Base-by-base conservation (phyloP, 2,797 vertebrate species). In the Poecilia velifera region DNA sequence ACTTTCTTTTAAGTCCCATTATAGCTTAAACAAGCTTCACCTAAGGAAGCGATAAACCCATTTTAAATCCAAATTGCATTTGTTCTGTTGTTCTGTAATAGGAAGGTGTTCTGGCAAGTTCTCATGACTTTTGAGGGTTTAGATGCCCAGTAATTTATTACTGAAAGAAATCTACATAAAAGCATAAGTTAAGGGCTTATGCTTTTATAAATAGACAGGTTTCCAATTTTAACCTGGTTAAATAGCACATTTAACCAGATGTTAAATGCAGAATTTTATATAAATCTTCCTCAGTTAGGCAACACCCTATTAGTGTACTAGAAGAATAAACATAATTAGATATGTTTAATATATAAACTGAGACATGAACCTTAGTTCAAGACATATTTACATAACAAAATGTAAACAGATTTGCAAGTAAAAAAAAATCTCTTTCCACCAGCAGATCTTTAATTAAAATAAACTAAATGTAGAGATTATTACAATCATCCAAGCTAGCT, bases 21-120 rank as follows among this genome's bases (percentile, higher is more conserved):
- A 3, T 68, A 7, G 45, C 36, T 66, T 73, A 53, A 45, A 31
- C 14, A 46, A 10, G 41, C 14, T 73, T 82, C 18, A 25, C 13
- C 68, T 77, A 18, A 75, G 20, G 22, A 75, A 71, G 1, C 59
- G 28, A 66, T 47, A 28, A 79, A 81, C 71, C 14, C 12, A 22
- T 12, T 22, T 51, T 41, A 62, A 77, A 53, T 36, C 6, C 7
- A 66, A 66, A 66, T 10, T 66, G 62, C 64, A 25, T 68, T 68
- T 41, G 20, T 68, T 41, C 78, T 89, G 74, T 68, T 41, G 20
- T 68, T 41, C 78, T 89, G 74, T 86, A 85, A 89, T 73, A 84
- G 77, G 85, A 89, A 70, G 72, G 59, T 72, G 43, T 10, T 73
- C 84, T 89, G 86, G 82, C 79, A 28, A 28, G 14, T 31, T 84